Base-by-base conservation (phyloP, 2,113 vertebrate species). In the Pseudorasbora parva region DNA sequence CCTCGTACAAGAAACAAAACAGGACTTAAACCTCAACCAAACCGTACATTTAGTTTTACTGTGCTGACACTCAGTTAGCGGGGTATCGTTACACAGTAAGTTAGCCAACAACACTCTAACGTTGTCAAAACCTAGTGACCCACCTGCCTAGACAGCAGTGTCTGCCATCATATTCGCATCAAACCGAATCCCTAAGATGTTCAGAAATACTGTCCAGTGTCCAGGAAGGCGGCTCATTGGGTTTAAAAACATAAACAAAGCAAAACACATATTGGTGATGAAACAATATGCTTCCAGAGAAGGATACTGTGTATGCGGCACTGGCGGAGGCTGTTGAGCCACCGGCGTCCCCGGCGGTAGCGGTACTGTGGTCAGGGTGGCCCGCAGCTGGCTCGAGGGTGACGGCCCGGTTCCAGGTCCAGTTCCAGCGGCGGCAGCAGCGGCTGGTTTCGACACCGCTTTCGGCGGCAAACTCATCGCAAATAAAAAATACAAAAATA, bases 401-500 rank as follows among this genome's bases (percentile, higher is more conserved):
- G 92, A 93, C 89, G 91, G 93, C 90, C 95, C 96, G 92, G 93
- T 92, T 94, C 94, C 96, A 92, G 95, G 93, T 95, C 95, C 96
- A 92, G 94, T 94, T 88, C 93, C 95, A 90, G 94, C 95, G 93
- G 95, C 95, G 92, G 94, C 91, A 93, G 95, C 94, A 92, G 95
- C 93, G 93, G 94, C 93, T 94, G 95, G 91, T 94, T 97, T 97
- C 87, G 95, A 92, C 93, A 96, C 95, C 94, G 95, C 94, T 96
- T 97, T 97, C 94, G 95, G 94, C 94, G 95, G 96, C 92, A 97
- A 95, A 96, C 96, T 97, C 96, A 97, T 97, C 88, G 95, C 95
- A 95, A 94, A 93, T 91, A 84, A 86, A 78, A 90, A 90, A 90
- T 37, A 37, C 37, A 37, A 37, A 37, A 37, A 37, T 37, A 21